A percentile compares a stretch with the other conserved stretches of the same genome.
phyloP scores from a whole-genome alignment of 2,797 vertebrate genomes.

The Scomberomorus guttatus region DNA sequence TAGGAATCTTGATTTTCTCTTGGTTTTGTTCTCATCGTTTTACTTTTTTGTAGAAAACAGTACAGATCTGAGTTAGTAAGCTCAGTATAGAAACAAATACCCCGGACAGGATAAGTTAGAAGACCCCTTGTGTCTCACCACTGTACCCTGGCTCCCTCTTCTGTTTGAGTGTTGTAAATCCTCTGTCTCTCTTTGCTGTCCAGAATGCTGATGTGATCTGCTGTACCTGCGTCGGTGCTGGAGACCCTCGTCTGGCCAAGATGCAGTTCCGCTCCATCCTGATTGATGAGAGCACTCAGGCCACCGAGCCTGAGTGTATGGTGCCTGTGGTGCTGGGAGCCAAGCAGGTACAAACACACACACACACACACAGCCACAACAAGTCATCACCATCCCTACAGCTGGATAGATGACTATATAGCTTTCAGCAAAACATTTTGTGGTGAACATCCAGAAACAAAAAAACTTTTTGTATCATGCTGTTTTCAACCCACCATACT shows the following conservation, averaged over 20 bases:
- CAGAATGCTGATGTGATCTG: constrained; percentile 99
- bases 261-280: constrained; percentile 99
- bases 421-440: not conserved
- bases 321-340: constrained; percentile 97
- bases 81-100: not conserved
- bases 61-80: not conserved
- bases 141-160: not conserved
- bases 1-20: not conserved
- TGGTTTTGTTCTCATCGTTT: not conserved
- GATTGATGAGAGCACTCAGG: constrained; percentile 98
- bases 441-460: not conserved
- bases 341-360: constrained; percentile 89
- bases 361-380: not conserved
- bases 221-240: constrained; percentile 96
- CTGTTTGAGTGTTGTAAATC: not conserved
- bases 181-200: not conserved
- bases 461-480: not conserved
- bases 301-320: constrained; percentile 98
- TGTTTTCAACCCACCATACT: not conserved
- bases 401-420: not conserved
- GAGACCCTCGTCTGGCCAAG: constrained; percentile 96
- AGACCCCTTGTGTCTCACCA: not conserved
- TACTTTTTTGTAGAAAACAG: not conserved
- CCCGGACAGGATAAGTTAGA: not conserved
- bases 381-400: not conserved